Percentiles rank a stretch among this genome's conserved stretches.
These are phyloP conservation scores for Spisula solida DNA, from an alignment of 2,888 invertebrate genomes.

Conservation along the genomic window DNA sequence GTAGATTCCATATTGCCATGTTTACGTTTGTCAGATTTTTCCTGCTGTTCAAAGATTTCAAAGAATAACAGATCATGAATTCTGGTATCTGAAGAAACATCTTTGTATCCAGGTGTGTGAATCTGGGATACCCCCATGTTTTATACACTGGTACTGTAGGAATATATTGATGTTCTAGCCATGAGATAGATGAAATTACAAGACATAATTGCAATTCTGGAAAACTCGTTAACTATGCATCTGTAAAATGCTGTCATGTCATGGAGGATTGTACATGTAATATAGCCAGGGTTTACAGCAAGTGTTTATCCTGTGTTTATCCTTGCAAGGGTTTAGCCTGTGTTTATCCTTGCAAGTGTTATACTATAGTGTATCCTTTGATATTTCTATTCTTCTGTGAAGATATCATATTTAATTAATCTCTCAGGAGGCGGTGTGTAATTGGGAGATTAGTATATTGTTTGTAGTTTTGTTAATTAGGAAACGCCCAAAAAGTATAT, in stretches of 20 bases:
- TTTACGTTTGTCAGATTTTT: background rate
- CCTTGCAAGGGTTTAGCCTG: too few species aligned
- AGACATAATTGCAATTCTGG: slow-evolving; percentile 9
- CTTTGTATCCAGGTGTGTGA: background rate
- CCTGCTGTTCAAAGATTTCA: background rate
- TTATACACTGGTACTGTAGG: background rate
- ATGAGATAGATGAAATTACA: background rate
- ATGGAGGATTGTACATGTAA: background rate
- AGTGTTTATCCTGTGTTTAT: too few species aligned
- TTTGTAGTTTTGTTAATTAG: too few species aligned
- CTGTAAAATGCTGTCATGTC: slow-evolving; percentile 1
- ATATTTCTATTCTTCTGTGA: background rate
- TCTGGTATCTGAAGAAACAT: background rate
- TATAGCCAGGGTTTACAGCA: background rate
- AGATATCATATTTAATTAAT: background rate
- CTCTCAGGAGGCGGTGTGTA: too few species aligned
- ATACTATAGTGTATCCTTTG: too few species aligned
- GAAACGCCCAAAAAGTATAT: too few species aligned
- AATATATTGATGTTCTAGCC: background rate
- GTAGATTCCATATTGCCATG: too few species aligned
- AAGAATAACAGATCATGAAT: slow-evolving; percentile 10
- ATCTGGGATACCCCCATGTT: background rate
- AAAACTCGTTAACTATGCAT: background rate
- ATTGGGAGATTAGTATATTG: too few species aligned
- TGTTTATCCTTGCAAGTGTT: too few species aligned